phyloP scores from a whole-genome alignment of 2,888 invertebrate genomes.

The Morpho helenor region DNA sequence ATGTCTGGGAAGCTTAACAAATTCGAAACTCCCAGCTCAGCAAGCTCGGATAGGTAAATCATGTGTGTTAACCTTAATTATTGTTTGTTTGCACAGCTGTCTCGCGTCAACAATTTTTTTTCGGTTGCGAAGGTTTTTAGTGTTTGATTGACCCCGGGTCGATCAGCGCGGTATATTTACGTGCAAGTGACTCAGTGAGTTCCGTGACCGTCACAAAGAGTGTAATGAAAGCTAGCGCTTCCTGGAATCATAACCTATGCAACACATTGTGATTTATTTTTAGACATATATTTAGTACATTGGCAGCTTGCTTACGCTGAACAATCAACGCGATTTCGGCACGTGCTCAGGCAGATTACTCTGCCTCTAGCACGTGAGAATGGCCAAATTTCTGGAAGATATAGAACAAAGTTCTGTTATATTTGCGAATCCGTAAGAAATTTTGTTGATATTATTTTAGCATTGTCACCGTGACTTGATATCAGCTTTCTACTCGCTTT shows the following conservation, averaged over 20 bases:
- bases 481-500: slow-evolving; percentile 34
- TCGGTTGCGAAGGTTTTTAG: slow-evolving; percentile 43
- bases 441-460: slow-evolving; percentile 35
- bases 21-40: slow-evolving; percentile 93
- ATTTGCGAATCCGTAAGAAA: slow-evolving; percentile 65
- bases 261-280: slow-evolving; percentile 70
- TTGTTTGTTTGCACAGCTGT: slow-evolving; percentile 75
- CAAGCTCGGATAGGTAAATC: slow-evolving; percentile 93
- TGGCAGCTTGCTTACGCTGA: slow-evolving; percentile 57
- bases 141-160: slow-evolving; percentile 50
- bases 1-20: slow-evolving; percentile 79
- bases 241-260: slow-evolving; percentile 61
- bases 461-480: slow-evolving; percentile 45
- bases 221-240: slow-evolving; percentile 22
- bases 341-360: slow-evolving; percentile 52
- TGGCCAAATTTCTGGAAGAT: slow-evolving; percentile 36
- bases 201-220: slow-evolving; percentile 37
- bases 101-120: slow-evolving; percentile 53
- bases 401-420: slow-evolving; percentile 59
- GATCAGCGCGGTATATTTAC: slow-evolving; percentile 39
- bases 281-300: slow-evolving; percentile 69
- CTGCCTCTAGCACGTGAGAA: slow-evolving; percentile 33
- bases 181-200: slow-evolving; percentile 48
- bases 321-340: slow-evolving; percentile 45
- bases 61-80: slow-evolving; percentile 52